Evolutionary conservation across 2,888 invertebrate species (phyloP), one percentile per base, ranked within the genome.

Genomic region (Cryptophagus acutangulus): DNA sequence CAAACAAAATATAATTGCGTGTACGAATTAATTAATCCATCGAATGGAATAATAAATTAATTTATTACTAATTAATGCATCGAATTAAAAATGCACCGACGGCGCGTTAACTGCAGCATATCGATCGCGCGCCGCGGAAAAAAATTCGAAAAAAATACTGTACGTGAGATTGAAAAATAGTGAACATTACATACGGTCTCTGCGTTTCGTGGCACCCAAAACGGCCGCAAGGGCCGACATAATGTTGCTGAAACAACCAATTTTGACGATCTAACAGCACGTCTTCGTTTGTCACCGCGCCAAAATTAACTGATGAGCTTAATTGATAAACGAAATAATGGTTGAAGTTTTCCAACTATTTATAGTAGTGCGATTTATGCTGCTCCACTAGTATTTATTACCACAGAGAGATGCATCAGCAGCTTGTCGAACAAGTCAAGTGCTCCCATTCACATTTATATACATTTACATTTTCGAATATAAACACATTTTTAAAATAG

Each of bases 151-250:
- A 24, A 24, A 24, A n/a, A 8, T 24, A 24, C n/a, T 24, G 24
- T 24, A 8, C n/a, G n/a, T n/a, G n/a, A n/a, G 17, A 10, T 18
- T 18, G 5, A 34, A 34, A 9, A 9, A 18, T 5, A 34, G 20
- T 18, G 18, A 18, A 18, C 5, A 26, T 5, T 47, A 58, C 58
- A 33, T 63, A 66, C 66, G 61, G 37, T 68, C 66, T 48, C 65
- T 59, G 24, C 63, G 54, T 48, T 67, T 67, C 24, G 59, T 54
- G 41, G 56, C 58, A 17, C 65, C 63, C 38, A 68, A 52, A 24
- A 62, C 59, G 25, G 65, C 65, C 52, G 62, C 65, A 34, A 68
- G 54, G 48, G 67, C 66, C 45, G 69, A 67, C 66, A 67, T 67
- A 24, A 56, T 54, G 43, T 59, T 62, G 33, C 54, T 53, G 40